Evolutionary conservation across 2,797 vertebrate genomes (phyloP).

Genomic region (Manis pentadactyla): DNA sequence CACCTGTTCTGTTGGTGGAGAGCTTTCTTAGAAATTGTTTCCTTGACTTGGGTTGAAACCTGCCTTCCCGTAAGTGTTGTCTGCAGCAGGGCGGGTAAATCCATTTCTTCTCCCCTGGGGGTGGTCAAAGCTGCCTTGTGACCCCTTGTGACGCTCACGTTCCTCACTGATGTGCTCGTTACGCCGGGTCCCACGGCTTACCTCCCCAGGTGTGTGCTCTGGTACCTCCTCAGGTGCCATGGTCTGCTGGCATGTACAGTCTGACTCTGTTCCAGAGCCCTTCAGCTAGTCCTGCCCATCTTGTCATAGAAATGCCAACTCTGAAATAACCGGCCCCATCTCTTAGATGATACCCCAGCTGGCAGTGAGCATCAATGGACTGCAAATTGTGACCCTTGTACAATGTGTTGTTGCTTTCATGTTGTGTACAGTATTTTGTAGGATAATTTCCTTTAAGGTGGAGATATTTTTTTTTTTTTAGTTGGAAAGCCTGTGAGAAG

Average conservation of each 20-base stretch:
- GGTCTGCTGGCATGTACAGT: not conserved
- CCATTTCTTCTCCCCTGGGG: not conserved
- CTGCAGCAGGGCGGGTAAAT: not conserved
- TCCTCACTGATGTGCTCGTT: not conserved
- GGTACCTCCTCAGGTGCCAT: not conserved
- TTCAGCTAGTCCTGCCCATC: not conserved
- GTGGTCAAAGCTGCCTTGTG: not conserved
- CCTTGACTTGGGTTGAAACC: not conserved
- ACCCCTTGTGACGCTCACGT: not conserved
- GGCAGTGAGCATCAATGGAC: not conserved
- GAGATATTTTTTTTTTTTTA: not conserved
- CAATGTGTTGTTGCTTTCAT: not conserved
- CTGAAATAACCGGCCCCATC: not conserved
- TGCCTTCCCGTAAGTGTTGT: not conserved
- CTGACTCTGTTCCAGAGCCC: not conserved
- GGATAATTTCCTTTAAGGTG: not conserved
- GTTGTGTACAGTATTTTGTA: not conserved
- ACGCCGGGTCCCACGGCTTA: not conserved
- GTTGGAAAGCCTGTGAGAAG: slow-evolving; percentile 42
- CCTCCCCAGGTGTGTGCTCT: fast-evolving
- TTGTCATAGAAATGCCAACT: not conserved
- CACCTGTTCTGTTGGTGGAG: not conserved
- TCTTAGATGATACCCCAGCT: not conserved
- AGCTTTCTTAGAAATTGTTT: not conserved
- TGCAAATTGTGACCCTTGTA: not conserved